Base-by-base conservation (phyloP, 92 coral and sea anemone species). In the Meandrina meandrites region DNA sequence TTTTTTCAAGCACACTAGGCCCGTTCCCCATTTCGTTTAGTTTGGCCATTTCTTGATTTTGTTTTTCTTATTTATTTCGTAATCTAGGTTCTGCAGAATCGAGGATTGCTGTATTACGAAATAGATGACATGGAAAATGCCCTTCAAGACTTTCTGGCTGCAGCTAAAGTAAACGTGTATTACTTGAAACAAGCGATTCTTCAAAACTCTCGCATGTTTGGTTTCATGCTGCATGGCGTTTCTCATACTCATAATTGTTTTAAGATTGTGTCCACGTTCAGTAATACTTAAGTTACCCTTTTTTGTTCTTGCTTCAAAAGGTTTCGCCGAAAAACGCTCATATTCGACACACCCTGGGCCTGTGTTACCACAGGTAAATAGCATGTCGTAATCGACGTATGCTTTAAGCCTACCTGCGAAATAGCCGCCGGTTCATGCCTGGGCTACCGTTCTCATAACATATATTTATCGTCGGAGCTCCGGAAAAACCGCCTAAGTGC, bases 281-380 rank as follows among this genome's bases (percentile, higher is more conserved):
- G 9, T 0, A 16, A 35, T 32, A 16, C 12, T 7, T 3, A 73
- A 73, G 0, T 73, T 42, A 73, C 27, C 37, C 11, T 73, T 37
- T 36, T 17, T 5, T 17, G 24, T 68, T 30, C 12, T 24, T 81
- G 10, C 45, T 79, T 17, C 57, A 13, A 9, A n/a, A 97, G 98
- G 96, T 95, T 28, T 90, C 99, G 8, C 84, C 91, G 31, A 40
- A 69, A 40, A 90, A 95, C 87, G 94, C 98, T 31, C 85, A 92
- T 82, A 91, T 97, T 28, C 99, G 98, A 60, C 99, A 97, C 79
- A 93, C 99, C 22, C 89, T 97, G 79, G 99, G 99, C 36, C 91
- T 93, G 28, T 97, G 99, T 62, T 97, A 95, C 71, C 99, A 97
- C 93, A 97, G 87, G 99, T 97, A 81, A 58, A 62, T 12, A 13